Evolutionary conservation across 2,797 vertebrate genomes (phyloP), one percentile per base, ranked within the genome.

Genomic region (Falco concolor): DNA sequence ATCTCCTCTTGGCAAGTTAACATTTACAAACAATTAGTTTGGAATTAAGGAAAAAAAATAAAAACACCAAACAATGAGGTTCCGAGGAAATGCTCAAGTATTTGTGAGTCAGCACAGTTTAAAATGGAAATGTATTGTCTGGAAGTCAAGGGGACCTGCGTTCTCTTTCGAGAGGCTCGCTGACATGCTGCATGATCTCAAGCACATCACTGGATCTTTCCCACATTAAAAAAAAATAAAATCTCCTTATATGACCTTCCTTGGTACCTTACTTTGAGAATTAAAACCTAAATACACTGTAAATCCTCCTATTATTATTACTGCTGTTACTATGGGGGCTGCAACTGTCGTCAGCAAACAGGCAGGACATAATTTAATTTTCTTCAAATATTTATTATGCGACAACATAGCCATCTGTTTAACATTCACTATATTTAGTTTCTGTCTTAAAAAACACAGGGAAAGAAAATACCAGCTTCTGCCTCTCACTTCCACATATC

Each of bases 351-450:
- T 93, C 95, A 96, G 86, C 4, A 3, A 95, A 84, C 49, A 90
- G 72, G 78, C 90, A 94, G 80, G 88, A 92, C 68, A 74, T 84
- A 90, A 96, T 83, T 92, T 90, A 80, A 96, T 96, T 95, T 96
- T 90, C 93, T 88, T 94, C 93, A 95, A 95, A 95, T 96, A 97
- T 96, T 96, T 96, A 95, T 94, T 96, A 91, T 56, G 67, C 1
- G 23, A 95, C 92, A 93, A 82, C 75, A 87, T 3, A 89, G 50
- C 92, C 95, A 94, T 96, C 95, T 96, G 95, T 64, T 95, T 90
- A 92, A 92, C 75, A 89, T 87, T 77, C 65, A 28, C 81, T 93
- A 69, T 86, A 95, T 92, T 95, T 93, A 93, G 91, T 87, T 95
- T 95, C 80, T 69, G 30, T 61, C 91, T 92, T 90, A 87, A 93